Evolutionary conservation across 2,888 invertebrate genomes (phyloP).

Genomic region (Emesis furor): DNA sequence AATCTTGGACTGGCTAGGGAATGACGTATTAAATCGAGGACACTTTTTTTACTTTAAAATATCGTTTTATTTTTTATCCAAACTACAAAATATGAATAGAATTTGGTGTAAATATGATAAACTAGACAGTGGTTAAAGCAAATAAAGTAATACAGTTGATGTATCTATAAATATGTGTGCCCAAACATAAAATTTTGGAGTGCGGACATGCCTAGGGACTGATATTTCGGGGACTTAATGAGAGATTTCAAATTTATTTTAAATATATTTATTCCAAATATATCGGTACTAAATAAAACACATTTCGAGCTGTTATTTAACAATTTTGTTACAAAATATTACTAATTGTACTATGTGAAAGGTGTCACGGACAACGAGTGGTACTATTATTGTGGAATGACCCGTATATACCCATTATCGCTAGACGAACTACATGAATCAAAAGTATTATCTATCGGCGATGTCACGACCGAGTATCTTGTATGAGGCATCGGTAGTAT

Average conservation of each 20-base stretch:
- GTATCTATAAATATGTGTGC: conserved; percentile 6
- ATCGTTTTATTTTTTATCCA: neutral
- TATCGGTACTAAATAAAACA: neutral
- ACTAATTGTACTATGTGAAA: neutral
- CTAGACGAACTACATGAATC: too few species aligned
- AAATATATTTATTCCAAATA: conserved; percentile 10
- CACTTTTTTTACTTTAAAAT: conserved; percentile 1
- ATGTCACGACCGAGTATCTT: too few species aligned
- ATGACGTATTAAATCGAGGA: conserved; percentile 4
- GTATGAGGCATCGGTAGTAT: too few species aligned
- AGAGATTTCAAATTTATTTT: neutral
- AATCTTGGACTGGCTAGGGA: neutral
- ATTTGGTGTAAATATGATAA: neutral
- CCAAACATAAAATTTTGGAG: conserved; percentile 9
- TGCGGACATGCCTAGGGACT: neutral
- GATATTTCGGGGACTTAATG: neutral
- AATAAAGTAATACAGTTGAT: neutral
- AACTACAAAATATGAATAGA: conserved; percentile 7
- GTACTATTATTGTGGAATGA: neutral
- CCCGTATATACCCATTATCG: neutral
- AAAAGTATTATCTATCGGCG: too few species aligned
- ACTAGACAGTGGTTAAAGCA: neutral
- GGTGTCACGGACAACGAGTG: neutral
- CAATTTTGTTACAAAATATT: neutral
- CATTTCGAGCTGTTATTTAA: neutral